A percentile compares a stretch with the other conserved stretches of the same genome.
Evolutionary conservation across 2,888 invertebrate species (phyloP).

Genomic region (Leucozona laternaria): DNA sequence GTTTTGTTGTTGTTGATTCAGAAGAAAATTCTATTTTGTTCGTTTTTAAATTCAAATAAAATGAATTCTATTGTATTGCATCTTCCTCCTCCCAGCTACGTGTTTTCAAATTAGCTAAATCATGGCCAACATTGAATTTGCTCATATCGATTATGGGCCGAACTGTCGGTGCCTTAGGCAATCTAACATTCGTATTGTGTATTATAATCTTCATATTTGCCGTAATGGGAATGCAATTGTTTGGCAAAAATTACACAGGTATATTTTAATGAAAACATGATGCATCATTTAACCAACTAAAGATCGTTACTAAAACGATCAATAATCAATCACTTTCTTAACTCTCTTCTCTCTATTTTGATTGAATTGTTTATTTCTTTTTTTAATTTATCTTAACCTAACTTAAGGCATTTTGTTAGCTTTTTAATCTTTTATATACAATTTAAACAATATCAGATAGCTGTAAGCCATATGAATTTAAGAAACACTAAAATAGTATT

Average conservation of each 20-base stretch:
- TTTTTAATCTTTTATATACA: constrained; percentile 24
- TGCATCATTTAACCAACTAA: constrained; percentile 29
- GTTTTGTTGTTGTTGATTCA: constrained; percentile 24
- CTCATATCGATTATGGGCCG: constrained; percentile 99
- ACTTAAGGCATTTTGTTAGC: constrained; percentile 37
- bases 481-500: constrained; percentile 1
- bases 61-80: constrained; percentile 49
- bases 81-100: constrained; percentile 88
- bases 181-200: constrained; percentile 98
- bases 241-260: constrained; percentile 97
- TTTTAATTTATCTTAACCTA: constrained; percentile 16
- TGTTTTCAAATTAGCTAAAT: constrained; percentile 99
- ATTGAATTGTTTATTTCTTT: neutral
- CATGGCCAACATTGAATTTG: constrained; percentile 99
- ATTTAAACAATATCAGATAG: constrained; percentile 25
- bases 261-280: constrained; percentile 63
- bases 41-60: constrained; percentile 17
- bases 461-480: constrained; percentile 25
- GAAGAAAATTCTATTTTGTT: constrained; percentile 20
- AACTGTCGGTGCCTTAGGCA: constrained; percentile 98
- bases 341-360: constrained; percentile 19
- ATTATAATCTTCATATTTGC: constrained; percentile 99
- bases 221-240: constrained; percentile 99
- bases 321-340: constrained; percentile 23
- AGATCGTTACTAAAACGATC: constrained; percentile 3